Percentiles rank a stretch among this genome's conserved stretches.
phyloP scores from a whole-genome alignment of 2,113 vertebrate genomes.

The Microtus oregoni region DNA sequence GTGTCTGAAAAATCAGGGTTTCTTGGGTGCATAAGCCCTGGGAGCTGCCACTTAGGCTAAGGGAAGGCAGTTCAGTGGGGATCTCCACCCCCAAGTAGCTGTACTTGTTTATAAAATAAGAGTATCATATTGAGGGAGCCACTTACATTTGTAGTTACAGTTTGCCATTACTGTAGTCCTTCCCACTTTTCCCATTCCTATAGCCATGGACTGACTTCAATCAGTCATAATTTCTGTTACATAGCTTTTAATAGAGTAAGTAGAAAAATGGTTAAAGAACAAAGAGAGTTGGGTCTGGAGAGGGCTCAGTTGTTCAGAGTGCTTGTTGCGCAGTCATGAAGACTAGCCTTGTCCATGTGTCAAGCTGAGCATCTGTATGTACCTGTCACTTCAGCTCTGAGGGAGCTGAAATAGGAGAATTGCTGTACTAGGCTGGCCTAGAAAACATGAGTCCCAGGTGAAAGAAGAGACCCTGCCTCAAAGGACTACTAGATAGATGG shows the following conservation, averaged over 20 bases:
- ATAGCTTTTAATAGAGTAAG: neutral
- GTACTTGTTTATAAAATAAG: slow-evolving; percentile 28
- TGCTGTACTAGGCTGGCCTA: neutral
- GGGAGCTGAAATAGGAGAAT: neutral
- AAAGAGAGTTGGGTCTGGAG: neutral
- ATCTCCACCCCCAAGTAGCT: neutral
- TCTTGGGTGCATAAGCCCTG: neutral
- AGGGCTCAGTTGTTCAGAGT: neutral
- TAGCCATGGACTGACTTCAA: neutral
- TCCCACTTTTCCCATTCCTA: neutral
- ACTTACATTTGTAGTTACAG: neutral
- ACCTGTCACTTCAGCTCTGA: neutral
- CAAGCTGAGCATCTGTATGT: neutral
- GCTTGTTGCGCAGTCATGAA: neutral
- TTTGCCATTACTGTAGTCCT: neutral
- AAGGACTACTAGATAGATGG: neutral
- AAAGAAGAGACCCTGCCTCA: neutral
- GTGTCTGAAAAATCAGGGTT: neutral
- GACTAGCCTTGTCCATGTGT: neutral
- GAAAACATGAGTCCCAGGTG: neutral
- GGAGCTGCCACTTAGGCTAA: neutral
- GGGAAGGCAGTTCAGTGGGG: neutral
- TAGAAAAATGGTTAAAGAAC: neutral
- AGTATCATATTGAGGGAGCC: neutral
- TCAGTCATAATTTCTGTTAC: neutral